Base-by-base conservation (phyloP, 2,888 invertebrate species). In the Lobophora halterata region DNA sequence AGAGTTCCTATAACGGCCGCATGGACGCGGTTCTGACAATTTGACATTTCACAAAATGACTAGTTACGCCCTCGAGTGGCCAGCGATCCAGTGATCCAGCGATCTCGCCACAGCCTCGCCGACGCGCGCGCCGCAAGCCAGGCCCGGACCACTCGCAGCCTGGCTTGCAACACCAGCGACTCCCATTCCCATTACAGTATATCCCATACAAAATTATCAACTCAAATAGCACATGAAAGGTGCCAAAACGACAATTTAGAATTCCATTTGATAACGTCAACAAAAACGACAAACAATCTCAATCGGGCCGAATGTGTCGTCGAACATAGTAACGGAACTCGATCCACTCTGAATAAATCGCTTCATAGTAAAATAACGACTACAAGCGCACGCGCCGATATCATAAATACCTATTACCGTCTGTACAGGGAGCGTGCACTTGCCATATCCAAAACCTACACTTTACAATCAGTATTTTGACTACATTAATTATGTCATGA, bases 1-100 rank as follows among this genome's bases (percentile, higher is more conserved):
- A 91, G 91, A 91, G 91, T 91, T 91, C 91, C 91, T 91, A 90
- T 91, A 88, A 87, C 85, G 90, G 86, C 82, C 86, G 87, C 83
- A 71, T 71, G 61, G 59, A 65, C 71, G 82, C 86, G 83, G 86
- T 71, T 75, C 77, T 77, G 83, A 79, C 79, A 78, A 81, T 83
- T 85, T 81, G 81, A 86, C 82, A 85, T 79, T 87, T 85, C 80
- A 83, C 76, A 79, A 87, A 87, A 88, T 88, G 88, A 88, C 88
- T 88, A 88, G 88, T 80, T 82, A 77, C 79, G 78, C 71, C 73
- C 69, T 65, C 58, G 35, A 68, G 58, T 64, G 69, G 61, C 65
- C 64, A 66, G 69, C n/a, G n/a, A n/a, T n/a, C n/a, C n/a, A n/a
- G n/a, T n/a, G n/a, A n/a, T n/a, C n/a, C n/a, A n/a, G n/a, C 72